These are phyloP conservation scores for Aix galericulata DNA, from an alignment of 2,113 vertebrate species.

Conservation along the genomic window DNA sequence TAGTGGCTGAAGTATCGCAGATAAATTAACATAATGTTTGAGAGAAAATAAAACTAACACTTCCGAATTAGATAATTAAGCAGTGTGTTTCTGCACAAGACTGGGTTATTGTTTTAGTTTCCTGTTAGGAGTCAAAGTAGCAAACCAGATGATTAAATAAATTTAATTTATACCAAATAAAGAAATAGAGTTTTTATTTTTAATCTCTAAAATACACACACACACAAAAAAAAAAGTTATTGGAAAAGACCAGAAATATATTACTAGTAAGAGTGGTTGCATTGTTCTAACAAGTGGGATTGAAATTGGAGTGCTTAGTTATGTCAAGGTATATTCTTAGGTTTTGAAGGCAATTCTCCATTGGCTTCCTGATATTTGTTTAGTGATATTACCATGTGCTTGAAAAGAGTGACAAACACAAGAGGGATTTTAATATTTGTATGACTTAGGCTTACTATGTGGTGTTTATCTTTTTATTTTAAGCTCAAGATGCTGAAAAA, in stretches of 20 bases:
- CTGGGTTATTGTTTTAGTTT: not conserved
- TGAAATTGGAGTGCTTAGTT: slow-evolving; percentile 48
- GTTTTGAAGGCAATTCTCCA: slow-evolving; percentile 60
- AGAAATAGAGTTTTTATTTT: not conserved
- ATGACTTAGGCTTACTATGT: slow-evolving; percentile 39
- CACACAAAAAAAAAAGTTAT: not conserved
- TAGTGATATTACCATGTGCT: slow-evolving; percentile 57
- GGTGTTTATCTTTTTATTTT: slow-evolving; percentile 45
- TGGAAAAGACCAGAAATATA: not conserved
- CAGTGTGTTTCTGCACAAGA: not conserved
- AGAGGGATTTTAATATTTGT: slow-evolving; percentile 62
- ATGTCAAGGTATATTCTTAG: not conserved
- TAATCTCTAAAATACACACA: not conserved
- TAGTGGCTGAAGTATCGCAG: not conserved
- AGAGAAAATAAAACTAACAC: not conserved
- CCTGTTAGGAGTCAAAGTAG: not conserved
- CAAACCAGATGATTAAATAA: not conserved
- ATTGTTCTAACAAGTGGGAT: slow-evolving; percentile 6
- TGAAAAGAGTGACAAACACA: slow-evolving; percentile 50
- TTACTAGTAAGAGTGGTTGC: not conserved
- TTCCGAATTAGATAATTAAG: not conserved
- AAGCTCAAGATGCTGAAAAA: not conserved
- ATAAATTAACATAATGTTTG: not conserved
- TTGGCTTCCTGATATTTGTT: slow-evolving; percentile 74
- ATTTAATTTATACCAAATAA: not conserved